A percentile compares a stretch with the other conserved stretches of the same genome.
Conservation (phyloP, 2,797 vertebrate genomes). For the Platyrinchus mystaceus region DNA sequence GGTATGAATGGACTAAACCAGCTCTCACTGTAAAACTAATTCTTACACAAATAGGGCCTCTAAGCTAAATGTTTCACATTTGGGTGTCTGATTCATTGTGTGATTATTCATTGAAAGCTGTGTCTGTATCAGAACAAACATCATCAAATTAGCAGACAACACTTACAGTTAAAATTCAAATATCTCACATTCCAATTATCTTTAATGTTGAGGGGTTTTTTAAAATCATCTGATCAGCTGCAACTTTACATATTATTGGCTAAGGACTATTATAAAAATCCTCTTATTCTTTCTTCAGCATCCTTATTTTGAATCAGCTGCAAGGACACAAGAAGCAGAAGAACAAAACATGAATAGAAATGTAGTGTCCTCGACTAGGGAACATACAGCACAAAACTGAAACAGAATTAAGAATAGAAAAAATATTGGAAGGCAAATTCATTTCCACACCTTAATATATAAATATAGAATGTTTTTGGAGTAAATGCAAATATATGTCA, state of each 20-base stretch:
- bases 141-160: not conserved
- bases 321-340: not conserved
- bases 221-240: not conserved
- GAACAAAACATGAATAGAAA: constrained; percentile 9
- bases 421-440: not conserved
- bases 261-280: not conserved
- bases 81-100: not conserved
- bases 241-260: not conserved
- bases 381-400: not conserved
- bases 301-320: constrained; percentile 6
- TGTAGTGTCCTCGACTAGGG: not conserved
- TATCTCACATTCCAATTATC: not conserved
- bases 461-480: not conserved
- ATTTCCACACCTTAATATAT: not conserved
- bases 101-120: constrained; percentile 30
- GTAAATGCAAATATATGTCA: not conserved
- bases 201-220: not conserved
- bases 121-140: not conserved
- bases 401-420: not conserved
- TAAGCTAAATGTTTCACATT: constrained; percentile 1
- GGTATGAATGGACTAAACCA: not conserved
- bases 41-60: not conserved
- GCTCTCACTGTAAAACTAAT: not conserved
- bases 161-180: constrained; percentile 46
- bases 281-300: not conserved